phyloP scores from a whole-genome alignment of 2,888 invertebrate species.

The Agriopis leucophaearia region DNA sequence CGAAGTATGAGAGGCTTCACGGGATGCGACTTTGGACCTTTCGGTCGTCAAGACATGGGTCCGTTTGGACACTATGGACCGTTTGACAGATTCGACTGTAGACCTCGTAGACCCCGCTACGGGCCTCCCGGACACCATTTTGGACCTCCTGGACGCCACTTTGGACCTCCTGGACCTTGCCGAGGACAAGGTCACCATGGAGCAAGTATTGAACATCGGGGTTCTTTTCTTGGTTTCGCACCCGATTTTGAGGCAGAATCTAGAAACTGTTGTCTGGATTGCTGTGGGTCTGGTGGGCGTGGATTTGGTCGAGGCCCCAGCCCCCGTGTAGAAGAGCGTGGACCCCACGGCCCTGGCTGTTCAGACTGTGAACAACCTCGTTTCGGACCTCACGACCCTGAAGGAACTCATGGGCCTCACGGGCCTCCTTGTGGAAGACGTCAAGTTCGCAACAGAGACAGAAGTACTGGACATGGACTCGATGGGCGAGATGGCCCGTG shows the following conservation, averaged over 20 bases:
- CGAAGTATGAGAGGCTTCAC: conserved; percentile 22
- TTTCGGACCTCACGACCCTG: conserved; percentile 1
- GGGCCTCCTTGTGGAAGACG: conserved; percentile 10
- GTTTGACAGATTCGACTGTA: conserved; percentile 7
- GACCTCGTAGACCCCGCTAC: conserved; percentile 11
- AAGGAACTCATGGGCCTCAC: neutral
- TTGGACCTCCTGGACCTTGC: conserved; percentile 11
- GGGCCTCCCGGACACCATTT: conserved; percentile 6
- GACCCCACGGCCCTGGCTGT: conserved; percentile 4
- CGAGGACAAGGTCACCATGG: conserved; percentile 1
- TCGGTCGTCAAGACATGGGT: conserved; percentile 25
- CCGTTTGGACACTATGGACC: conserved; percentile 19
- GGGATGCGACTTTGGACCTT: conserved; percentile 19
- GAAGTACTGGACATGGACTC: conserved; percentile 8
- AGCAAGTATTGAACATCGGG: conserved; percentile 1
- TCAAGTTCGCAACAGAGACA: conserved; percentile 11
- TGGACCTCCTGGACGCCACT: conserved; percentile 10
- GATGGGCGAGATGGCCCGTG: neutral
- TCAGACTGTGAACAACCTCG: neutral
- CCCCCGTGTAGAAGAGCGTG: conserved; percentile 9
- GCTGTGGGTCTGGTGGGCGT: conserved; percentile 6
- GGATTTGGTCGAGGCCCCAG: conserved; percentile 10
- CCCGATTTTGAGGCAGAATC: conserved; percentile 16
- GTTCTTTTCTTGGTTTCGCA: conserved; percentile 3
- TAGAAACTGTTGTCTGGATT: conserved; percentile 11